Evolutionary conservation across 2,113 vertebrate species (phyloP), one percentile per base, ranked within the genome.

Genomic region (Sinocyclocheilus grahami): DNA sequence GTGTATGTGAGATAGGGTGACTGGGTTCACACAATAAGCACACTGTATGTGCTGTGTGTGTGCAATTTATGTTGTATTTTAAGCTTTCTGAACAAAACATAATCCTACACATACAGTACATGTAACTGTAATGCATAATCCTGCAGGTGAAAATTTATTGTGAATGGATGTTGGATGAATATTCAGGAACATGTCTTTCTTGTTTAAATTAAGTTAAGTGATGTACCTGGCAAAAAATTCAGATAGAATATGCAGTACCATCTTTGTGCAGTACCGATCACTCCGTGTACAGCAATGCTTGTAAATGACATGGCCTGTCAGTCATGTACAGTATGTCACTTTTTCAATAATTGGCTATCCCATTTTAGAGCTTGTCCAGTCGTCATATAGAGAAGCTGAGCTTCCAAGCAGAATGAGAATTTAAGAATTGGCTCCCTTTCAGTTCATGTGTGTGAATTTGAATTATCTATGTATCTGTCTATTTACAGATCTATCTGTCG

Each of bases 271-370:
- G 3, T n/a, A n/a, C 60, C 7, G 60, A 63, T 1, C 42, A 42
- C 42, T 72, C 69, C 18, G 0, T 42, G 18, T 12, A n/a, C 20
- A 10, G 27, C 13, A 67, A 2, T 30, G 30, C 30, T 71, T 72
- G 3, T 42, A 72, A 22, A 72, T 72, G 37, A 22, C 69, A 39
- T 20, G 33, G 69, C 69, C 18, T 72, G 69, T 42, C 69, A 22
- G 69, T 72, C 18, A 74, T 74, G 10, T 74, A 74, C 37, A 42
- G 37, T 74, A 74, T 42, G 37, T 74, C 37, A 74, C 71, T 42
- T 42, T 74, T 74, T 42, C 71, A 74, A 42, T 74, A 74, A 42
- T 74, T 74, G 20, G 20, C 71, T 74, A 10, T 74, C 20, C 20
- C 10, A 22, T 74, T 74, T 74, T 69, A 69, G 13, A 33, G 5